Conservation (phyloP, 2,888 invertebrate genomes). For the Cantharis nigra region DNA sequence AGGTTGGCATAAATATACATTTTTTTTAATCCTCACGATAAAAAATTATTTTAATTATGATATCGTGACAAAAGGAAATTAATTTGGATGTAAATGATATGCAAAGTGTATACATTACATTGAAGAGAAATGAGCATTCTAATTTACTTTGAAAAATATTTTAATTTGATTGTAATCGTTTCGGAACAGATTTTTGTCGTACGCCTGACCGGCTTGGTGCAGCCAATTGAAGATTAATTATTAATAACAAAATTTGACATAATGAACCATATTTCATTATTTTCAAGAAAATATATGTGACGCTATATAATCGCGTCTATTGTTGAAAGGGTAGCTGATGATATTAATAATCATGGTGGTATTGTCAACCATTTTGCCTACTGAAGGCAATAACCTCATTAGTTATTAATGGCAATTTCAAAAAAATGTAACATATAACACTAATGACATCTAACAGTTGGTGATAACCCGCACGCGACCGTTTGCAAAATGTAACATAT, state of each 20-base stretch:
- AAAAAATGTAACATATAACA: not conserved
- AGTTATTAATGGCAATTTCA: not conserved
- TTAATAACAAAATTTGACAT: not conserved
- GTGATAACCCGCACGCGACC: not conserved
- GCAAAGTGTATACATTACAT: not conserved
- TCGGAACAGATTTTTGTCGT: not conserved
- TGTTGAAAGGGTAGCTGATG: not conserved
- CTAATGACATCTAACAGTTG: not conserved
- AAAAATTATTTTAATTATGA: not conserved
- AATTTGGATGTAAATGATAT: not conserved
- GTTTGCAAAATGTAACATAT: not conserved
- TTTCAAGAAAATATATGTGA: not conserved
- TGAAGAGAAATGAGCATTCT: not conserved
- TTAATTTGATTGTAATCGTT: not conserved
- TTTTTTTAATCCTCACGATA: not conserved
- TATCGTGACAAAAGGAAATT: not conserved
- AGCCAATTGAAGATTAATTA: not conserved
- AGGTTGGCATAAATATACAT: not conserved
- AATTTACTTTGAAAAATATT: not conserved
- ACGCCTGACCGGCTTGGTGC: not conserved
- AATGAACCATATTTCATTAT: not conserved
- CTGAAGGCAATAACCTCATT: not conserved
- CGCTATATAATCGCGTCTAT: not conserved
- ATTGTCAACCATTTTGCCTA: not conserved
- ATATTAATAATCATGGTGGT: not conserved